These are phyloP conservation scores for Solenodon paradoxus DNA, from an alignment of 2,113 vertebrate genomes.

Conservation along the genomic window DNA sequence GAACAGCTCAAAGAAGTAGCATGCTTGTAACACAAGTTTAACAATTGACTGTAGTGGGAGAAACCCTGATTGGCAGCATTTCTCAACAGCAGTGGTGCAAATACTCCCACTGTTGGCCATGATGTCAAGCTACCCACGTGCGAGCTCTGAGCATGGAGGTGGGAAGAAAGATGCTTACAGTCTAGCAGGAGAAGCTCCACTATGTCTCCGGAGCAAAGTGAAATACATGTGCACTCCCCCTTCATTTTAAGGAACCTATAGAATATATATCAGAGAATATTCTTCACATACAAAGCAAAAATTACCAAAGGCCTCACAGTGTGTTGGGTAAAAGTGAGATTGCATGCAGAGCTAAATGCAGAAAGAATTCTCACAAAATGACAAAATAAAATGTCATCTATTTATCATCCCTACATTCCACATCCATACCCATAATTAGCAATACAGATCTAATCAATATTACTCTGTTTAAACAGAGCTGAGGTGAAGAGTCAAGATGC, in stretches of 20 bases:
- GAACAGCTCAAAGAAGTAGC: not conserved
- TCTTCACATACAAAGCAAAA: not conserved
- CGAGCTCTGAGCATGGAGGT: not conserved
- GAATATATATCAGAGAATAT: not conserved
- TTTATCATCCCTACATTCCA: not conserved
- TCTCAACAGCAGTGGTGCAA: not conserved
- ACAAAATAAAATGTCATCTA: not conserved
- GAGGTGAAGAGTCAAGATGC: too few relatives aligned
- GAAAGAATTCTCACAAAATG: not conserved
- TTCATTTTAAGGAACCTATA: not conserved
- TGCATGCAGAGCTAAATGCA: not conserved
- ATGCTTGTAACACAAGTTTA: not conserved
- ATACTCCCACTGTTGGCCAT: not conserved
- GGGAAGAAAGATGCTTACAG: not conserved
- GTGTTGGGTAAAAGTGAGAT: not conserved
- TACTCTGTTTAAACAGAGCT: slow-evolving; percentile 35
- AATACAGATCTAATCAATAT: slow-evolving; percentile 28
- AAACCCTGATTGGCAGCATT: not conserved
- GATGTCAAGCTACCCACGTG: not conserved
- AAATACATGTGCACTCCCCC: not conserved
- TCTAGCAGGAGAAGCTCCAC: not conserved
- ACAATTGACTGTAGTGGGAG: not conserved
- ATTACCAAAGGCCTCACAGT: not conserved
- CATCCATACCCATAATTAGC: not conserved
- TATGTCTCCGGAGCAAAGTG: not conserved